Base-by-base conservation (phyloP, 2,888 invertebrate species). In the Sesia apiformis region DNA sequence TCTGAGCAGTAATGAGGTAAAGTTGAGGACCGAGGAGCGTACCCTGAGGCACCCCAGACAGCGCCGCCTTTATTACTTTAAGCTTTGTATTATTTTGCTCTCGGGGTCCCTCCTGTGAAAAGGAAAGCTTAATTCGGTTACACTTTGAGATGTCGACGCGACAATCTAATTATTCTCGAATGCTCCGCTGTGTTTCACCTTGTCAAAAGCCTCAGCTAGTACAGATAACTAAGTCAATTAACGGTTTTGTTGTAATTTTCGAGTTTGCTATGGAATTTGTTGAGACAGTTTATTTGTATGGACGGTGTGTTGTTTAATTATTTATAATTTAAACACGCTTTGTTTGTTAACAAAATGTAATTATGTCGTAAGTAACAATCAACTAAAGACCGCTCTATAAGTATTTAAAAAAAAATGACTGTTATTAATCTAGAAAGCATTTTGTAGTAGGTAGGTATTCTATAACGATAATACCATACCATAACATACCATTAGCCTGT, bases 121-220 rank as follows among this genome's bases (percentile, higher is more conserved):
- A 84, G 86, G 84, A 84, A 81, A 81, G 80, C 81, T 84, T 88
- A 88, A 88, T 88, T 88, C 76, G 71, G 84, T 88, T 89, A 86
- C 83, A 82, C 86, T 88, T 88, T 84, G 88, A 89, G 88, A 89
- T 83, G 85, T 81, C 86, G 84, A 75, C 81, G 77, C 78, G 81
- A 81, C 82, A 86, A 87, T 86, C 81, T 84, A 85, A 86, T 89
- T 89, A 88, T 76, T 76, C 76, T 69, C 68, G 80, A 76, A 72
- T 75, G 74, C 74, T 73, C 70, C 69, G 67, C 69, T 72, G 66
- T 69, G 78, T 74, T 77, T 81, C 77, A 83, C 81, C 76, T 87
- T 80, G 80, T 87, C 86, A 86, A 85, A 86, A 77, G 82, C 83
- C 84, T 79, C 70, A 69, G 70, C 64, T 57, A 57, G 62, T 66